Evolutionary conservation across 2,888 invertebrate species (phyloP).

Genomic region (Xylota segnis): DNA sequence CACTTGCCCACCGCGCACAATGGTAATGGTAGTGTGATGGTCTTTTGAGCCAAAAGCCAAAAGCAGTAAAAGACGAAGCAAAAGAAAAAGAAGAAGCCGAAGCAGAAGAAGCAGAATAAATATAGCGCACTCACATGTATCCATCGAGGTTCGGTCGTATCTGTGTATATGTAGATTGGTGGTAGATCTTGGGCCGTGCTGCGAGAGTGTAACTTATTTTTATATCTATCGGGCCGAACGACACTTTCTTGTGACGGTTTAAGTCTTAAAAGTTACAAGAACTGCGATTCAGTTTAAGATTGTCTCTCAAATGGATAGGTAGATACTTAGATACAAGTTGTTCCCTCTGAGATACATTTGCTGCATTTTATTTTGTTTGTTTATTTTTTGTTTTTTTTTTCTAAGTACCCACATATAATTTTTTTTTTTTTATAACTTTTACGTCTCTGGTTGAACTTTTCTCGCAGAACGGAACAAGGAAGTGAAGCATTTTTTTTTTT

Average conservation of each 20-base stretch:
- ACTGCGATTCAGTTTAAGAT: constrained; percentile 75
- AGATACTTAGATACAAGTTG: constrained; percentile 66
- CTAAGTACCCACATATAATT: not conserved
- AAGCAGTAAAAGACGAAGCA: no score
- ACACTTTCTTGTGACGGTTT: constrained; percentile 75
- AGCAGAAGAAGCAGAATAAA: constrained; percentile 44
- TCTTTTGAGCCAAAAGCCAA: constrained; percentile 40
- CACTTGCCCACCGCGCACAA: constrained; percentile 39
- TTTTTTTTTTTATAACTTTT: constrained; percentile 18
- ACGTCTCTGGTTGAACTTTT: constrained; percentile 15
- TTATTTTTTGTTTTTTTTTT: constrained; percentile 7
- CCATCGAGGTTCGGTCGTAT: constrained; percentile 50
- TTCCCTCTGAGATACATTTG: constrained; percentile 44
- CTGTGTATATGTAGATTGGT: constrained; percentile 46
- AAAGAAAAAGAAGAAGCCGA: constrained; percentile 24
- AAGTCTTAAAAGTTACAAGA: constrained; percentile 76
- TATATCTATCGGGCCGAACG: constrained; percentile 66
- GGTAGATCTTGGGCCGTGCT: constrained; percentile 60
- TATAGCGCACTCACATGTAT: constrained; percentile 63
- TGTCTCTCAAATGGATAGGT: constrained; percentile 75
- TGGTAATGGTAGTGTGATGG: constrained; percentile 40
- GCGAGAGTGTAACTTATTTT: constrained; percentile 66
- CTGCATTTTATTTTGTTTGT: not conserved
- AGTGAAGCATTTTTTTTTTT: constrained; percentile 36
- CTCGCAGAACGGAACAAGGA: constrained; percentile 63